A percentile compares a stretch with the other conserved stretches of the same genome.
phyloP scores from a whole-genome alignment of 1,140 invertebrate species.

The Lepidurus apus region DNA sequence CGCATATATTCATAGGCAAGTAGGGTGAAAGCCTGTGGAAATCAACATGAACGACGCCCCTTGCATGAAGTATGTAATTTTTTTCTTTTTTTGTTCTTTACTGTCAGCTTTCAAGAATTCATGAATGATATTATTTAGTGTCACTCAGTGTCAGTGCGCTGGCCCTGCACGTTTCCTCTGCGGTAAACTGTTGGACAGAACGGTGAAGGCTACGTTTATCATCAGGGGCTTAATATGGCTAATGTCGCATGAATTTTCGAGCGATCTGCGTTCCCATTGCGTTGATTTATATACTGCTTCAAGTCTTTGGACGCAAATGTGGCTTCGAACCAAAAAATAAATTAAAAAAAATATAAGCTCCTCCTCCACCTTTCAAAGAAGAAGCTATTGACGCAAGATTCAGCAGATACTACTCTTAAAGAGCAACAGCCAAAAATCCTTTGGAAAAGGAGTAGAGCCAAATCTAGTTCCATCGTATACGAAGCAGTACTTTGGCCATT shows the following conservation, averaged over 20 bases:
- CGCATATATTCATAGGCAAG: conserved; percentile 3
- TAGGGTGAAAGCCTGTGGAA: background rate
- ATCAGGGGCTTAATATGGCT: background rate
- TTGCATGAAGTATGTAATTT: background rate
- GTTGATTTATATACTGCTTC: background rate
- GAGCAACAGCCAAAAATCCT: too few species aligned
- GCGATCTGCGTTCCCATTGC: background rate
- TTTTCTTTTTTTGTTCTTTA: background rate
- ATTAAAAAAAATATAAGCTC: too few species aligned
- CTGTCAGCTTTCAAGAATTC: background rate
- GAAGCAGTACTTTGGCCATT: too few species aligned
- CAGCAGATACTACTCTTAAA: too few species aligned
- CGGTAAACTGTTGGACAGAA: background rate
- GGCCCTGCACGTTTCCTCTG: background rate
- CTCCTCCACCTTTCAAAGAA: too few species aligned
- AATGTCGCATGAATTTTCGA: conserved; percentile 15
- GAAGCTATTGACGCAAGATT: too few species aligned
- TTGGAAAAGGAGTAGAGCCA: too few species aligned
- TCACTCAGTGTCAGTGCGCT: background rate
- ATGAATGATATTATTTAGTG: background rate
- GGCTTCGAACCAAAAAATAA: background rate
- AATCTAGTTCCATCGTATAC: too few species aligned
- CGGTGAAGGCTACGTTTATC: background rate
- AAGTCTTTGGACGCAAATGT: background rate
- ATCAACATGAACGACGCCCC: background rate